These are phyloP conservation scores for Stichopus chloronotus DNA, from an alignment of 35 echinoderm and acorn worm species.

Conservation along the genomic window DNA sequence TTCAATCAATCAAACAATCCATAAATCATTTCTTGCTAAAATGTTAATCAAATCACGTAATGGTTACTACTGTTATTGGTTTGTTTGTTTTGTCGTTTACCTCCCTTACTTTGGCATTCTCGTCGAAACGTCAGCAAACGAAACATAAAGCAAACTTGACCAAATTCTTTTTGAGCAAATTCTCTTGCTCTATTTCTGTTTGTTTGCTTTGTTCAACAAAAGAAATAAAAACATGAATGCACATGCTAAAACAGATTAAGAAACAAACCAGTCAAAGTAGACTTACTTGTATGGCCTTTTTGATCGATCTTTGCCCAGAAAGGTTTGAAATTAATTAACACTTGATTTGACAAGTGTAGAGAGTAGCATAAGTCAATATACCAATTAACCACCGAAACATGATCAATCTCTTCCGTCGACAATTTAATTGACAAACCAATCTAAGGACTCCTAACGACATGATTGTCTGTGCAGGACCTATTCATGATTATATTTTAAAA, in stretches of 20 bases:
- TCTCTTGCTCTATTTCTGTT: too few species aligned
- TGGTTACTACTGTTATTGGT: too few species aligned
- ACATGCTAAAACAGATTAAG: not conserved
- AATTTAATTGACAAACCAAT: slow-evolving; percentile 43
- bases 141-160: too few species aligned
- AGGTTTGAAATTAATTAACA: slow-evolving; percentile 32
- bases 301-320: not conserved
- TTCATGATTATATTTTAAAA: too few species aligned
- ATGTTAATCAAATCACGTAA: too few species aligned
- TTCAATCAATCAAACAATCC: not conserved
- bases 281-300: not conserved
- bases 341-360: slow-evolving; percentile 1
- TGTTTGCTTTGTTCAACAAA: too few species aligned
- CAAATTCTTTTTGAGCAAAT: too few species aligned
- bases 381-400: not conserved
- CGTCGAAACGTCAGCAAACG: too few species aligned
- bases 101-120: too few species aligned
- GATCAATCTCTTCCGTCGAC: slow-evolving; percentile 13
- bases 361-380: slow-evolving; percentile 25
- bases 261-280: not conserved
- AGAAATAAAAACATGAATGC: too few species aligned
- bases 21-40: not conserved
- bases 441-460: not conserved
- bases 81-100: too few species aligned
- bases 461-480: not conserved